phyloP scores from a whole-genome alignment of 2,113 vertebrate genomes.

The Hydropotes inermis region DNA sequence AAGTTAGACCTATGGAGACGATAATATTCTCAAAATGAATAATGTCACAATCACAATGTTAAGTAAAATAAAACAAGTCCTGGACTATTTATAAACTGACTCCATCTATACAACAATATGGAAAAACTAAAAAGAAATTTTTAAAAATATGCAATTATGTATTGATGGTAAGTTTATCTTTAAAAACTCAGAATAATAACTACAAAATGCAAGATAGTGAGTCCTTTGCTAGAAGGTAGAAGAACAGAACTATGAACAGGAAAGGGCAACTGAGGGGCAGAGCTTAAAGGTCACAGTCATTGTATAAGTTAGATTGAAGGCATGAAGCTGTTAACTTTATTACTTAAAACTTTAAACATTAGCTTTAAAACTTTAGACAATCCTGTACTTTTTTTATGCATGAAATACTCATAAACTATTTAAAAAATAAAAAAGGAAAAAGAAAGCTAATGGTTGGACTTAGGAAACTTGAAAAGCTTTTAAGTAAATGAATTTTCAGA shows the following conservation, averaged over 20 bases:
- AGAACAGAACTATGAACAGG: background rate
- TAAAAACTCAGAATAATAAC: background rate
- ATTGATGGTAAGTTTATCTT: background rate
- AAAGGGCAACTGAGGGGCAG: background rate
- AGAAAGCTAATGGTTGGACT: background rate
- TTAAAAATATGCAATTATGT: background rate
- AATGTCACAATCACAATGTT: background rate
- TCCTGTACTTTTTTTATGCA: background rate
- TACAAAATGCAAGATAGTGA: background rate
- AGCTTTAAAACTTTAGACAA: background rate
- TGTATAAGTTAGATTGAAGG: background rate
- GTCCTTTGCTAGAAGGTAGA: background rate
- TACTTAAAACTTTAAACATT: background rate
- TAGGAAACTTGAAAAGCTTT: background rate
- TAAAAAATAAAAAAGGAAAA: background rate
- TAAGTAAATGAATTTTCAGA: background rate
- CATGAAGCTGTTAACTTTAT: background rate
- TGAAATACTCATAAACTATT: background rate
- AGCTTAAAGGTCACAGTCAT: background rate
- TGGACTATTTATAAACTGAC: background rate
- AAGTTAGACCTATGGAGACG: background rate
- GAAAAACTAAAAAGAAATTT: background rate
- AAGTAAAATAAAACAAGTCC: background rate
- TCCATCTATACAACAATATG: background rate
- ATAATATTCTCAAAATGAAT: conserved; percentile 3